A percentile compares a stretch with the other conserved stretches of the same genome.
These are phyloP conservation scores for Catocala nupta DNA, from an alignment of 2,888 invertebrate species.

Conservation along the genomic window DNA sequence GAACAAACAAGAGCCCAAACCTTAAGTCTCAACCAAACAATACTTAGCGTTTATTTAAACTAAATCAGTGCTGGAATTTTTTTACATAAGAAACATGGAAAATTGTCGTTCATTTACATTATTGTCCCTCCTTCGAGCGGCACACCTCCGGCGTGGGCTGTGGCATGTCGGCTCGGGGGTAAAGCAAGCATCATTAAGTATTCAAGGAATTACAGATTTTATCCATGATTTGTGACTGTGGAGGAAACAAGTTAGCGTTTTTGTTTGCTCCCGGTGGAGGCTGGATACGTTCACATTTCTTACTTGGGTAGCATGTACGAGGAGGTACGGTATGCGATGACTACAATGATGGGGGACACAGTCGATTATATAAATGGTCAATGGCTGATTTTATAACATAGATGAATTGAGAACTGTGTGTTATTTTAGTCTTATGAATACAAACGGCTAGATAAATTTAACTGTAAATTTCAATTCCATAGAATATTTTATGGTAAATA, in stretches of 20 bases:
- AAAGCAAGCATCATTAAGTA: conserved; percentile 33
- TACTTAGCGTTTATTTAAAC: conserved; percentile 13
- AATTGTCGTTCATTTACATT: conserved; percentile 23
- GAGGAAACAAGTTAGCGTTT: background rate
- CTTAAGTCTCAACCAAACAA: background rate
- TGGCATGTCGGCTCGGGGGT: conserved; percentile 2
- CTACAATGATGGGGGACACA: too few species aligned
- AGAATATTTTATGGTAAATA: too few species aligned
- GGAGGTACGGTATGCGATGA: too few species aligned
- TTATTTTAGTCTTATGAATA: too few species aligned
- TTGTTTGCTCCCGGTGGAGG: background rate
- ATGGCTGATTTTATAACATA: too few species aligned
- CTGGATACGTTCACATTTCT: too few species aligned
- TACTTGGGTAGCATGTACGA: too few species aligned
- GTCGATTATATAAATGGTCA: too few species aligned
- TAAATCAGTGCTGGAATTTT: conserved; percentile 13
- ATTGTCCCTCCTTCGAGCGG: conserved; percentile 1
- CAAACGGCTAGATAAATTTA: too few species aligned
- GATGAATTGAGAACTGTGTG: too few species aligned
- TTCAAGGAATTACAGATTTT: conserved; percentile 39
- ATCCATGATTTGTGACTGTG: conserved; percentile 23
- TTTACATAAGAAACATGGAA: conserved; percentile 22
- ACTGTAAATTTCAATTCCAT: too few species aligned
- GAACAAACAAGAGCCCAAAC: background rate
- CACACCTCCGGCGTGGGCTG: background rate